These are phyloP conservation scores for Galeruca laticollis DNA, from an alignment of 2,888 invertebrate species.

Conservation along the genomic window DNA sequence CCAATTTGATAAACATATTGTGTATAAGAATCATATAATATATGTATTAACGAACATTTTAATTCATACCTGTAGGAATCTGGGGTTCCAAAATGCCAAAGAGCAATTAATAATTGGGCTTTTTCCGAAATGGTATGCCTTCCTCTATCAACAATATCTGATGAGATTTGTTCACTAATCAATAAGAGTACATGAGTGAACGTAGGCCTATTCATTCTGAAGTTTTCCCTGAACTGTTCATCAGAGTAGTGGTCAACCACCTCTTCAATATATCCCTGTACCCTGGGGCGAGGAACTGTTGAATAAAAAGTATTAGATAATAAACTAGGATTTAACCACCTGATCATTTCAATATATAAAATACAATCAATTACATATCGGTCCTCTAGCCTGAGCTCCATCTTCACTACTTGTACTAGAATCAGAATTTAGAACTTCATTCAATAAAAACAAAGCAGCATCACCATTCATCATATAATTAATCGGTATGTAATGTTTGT, in stretches of 20 bases:
- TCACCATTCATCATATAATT: not conserved
- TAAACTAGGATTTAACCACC: too few species aligned
- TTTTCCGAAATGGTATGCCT: too few species aligned
- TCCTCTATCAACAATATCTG: slow-evolving; percentile 29
- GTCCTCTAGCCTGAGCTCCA: slow-evolving; percentile 21
- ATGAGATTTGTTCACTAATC: slow-evolving; percentile 26
- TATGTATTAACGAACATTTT: not conserved
- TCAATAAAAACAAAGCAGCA: slow-evolving; percentile 17
- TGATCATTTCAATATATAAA: too few species aligned
- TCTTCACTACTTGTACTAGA: slow-evolving; percentile 26
- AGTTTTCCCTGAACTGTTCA: slow-evolving; percentile 32
- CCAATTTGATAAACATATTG: not conserved
- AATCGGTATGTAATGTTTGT: too few species aligned
- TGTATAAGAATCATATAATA: slow-evolving; percentile 1
- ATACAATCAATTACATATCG: slow-evolving; percentile 13
- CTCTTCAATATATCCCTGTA: slow-evolving; percentile 26
- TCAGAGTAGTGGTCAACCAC: slow-evolving; percentile 22
- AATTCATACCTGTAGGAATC: slow-evolving; percentile 31
- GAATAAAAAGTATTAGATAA: too few species aligned
- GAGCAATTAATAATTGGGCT: too few species aligned
- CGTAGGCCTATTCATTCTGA: slow-evolving; percentile 27
- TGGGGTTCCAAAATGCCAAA: too few species aligned
- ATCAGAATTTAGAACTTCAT: slow-evolving; percentile 24
- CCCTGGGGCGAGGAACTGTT: too few species aligned
- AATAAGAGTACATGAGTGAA: slow-evolving; percentile 23